Evolutionary conservation across 2,797 vertebrate genomes (phyloP), one percentile per base, ranked within the genome.

Genomic region (Urosaurus nigricauda): DNA sequence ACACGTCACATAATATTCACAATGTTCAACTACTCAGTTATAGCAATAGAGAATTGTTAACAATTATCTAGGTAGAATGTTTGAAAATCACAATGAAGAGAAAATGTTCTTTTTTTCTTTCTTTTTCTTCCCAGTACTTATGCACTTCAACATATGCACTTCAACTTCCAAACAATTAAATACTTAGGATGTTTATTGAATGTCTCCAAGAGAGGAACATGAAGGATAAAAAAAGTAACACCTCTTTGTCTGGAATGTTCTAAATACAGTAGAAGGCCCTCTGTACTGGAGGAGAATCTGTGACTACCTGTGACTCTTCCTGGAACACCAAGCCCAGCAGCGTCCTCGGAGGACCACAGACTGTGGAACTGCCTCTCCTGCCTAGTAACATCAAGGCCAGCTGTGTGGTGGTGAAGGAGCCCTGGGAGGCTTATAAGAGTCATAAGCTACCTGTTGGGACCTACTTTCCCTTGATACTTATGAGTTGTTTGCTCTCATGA

Each of bases 1-100:
- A 58, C n/a, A 5, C 78, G 82, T 68, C 3, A 74, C 26, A 70
- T 83, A 86, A 92, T 85, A 14, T 29, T 82, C 1, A 82, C 29
- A 83, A 85, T 17, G 29, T 1, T 84, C 68, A 82, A 91, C 86
- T 88, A 84, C 51, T 82, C 60, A 29, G 0, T 29, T 89, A 40
- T 4, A 88, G 12, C 32, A 87, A 3, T 56, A 86, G 93, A 93
- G 78, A 26, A 92, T 21, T 79, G 11, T 79, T 7, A 85, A 90
- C 14, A 2, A 84, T 81, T 90, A 86, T 2, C 77, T 88, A 43
- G 58, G 79, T 71, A 84, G 77, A 51, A 82, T 83, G 85, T 71
- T 75, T 85, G 56, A 32, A 47, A 56, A 77, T n/a, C 0, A 68
- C 47, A 75, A 75, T 47, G 65, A 11, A 81, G 32, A n/a, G 60